Conservation (phyloP, 1,140 invertebrate species). For the Paracyclopina nana region DNA sequence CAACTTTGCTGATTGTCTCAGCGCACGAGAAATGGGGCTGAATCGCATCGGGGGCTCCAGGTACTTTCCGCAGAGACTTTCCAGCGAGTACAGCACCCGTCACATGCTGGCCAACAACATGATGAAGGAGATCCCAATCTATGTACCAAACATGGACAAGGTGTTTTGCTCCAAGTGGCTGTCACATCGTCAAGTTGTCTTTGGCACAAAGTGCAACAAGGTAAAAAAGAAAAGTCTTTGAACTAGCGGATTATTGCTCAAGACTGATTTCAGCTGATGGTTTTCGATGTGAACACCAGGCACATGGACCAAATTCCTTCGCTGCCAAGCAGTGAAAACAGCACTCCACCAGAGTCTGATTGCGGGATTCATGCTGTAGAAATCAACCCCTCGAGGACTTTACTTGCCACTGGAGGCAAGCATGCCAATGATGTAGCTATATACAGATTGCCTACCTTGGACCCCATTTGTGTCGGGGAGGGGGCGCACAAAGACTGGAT, state of each 20-base stretch:
- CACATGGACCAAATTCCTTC: conserved; percentile 66
- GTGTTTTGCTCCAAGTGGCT: conserved; percentile 72
- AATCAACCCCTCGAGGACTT: conserved; percentile 73
- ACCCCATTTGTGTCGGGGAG: conserved; percentile 85
- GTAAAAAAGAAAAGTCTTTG: conserved; percentile 30
- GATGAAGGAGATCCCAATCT: conserved; percentile 59
- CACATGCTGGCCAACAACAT: conserved; percentile 71
- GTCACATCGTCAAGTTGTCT: conserved; percentile 76
- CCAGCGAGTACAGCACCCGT: conserved; percentile 19
- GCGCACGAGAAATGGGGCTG: background rate
- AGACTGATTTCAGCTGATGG: conserved; percentile 50
- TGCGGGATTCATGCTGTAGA: conserved; percentile 81
- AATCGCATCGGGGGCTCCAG: background rate
- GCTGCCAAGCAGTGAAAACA: conserved; percentile 27
- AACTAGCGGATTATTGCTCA: too few species aligned
- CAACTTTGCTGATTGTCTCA: conserved; percentile 7
- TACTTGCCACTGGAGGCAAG: conserved; percentile 74
- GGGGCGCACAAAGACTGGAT: conserved; percentile 78
- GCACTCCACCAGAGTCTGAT: conserved; percentile 33
- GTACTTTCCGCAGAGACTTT: conserved; percentile 13
- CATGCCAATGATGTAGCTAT: conserved; percentile 83
- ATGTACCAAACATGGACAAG: conserved; percentile 73
- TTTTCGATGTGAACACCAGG: conserved; percentile 55
- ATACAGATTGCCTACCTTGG: conserved; percentile 73
- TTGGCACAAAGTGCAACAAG: conserved; percentile 93